phyloP scores from a whole-genome alignment of 2,113 vertebrate genomes.

The Chlorodrepanis virens region DNA sequence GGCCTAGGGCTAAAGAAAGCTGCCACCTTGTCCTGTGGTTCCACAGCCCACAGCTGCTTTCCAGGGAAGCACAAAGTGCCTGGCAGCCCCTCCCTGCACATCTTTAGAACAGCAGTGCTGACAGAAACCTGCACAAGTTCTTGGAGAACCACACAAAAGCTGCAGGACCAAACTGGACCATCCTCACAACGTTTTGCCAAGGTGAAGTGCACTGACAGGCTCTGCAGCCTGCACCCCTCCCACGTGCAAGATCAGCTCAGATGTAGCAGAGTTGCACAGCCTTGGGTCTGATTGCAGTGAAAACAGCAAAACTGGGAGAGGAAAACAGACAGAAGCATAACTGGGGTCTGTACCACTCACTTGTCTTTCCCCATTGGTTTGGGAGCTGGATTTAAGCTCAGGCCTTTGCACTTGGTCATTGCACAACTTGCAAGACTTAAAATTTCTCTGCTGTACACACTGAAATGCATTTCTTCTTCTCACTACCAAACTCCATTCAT shows the following conservation, averaged over 20 bases:
- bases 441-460: not conserved
- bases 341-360: fast-evolving
- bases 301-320: not conserved
- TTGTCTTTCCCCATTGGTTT: not conserved
- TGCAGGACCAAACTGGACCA: not conserved
- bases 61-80: not conserved
- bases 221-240: not conserved
- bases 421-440: not conserved
- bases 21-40: not conserved
- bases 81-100: not conserved
- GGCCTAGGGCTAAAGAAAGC: not conserved
- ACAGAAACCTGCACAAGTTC: not conserved
- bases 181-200: not conserved
- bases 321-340: not conserved
- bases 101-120: not conserved
- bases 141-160: not conserved
- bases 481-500: not conserved
- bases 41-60: not conserved
- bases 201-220: not conserved
- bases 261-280: not conserved
- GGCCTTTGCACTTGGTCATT: not conserved
- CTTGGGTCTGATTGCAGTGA: not conserved
- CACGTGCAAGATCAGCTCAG: not conserved
- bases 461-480: not conserved
- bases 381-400: not conserved